phyloP scores from a whole-genome alignment of 2,113 vertebrate species.

The Riparia riparia region DNA sequence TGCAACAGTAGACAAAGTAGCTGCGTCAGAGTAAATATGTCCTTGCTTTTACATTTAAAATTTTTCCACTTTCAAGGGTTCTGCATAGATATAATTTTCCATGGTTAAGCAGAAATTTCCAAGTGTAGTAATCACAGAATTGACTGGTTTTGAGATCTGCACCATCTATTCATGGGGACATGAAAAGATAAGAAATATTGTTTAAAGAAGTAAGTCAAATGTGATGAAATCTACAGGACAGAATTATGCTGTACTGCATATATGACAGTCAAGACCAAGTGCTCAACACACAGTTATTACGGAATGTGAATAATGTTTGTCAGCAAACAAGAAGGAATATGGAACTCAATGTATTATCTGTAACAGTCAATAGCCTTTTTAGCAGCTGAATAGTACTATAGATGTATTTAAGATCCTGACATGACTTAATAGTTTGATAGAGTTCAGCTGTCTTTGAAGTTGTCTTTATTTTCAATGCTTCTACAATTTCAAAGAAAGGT shows the following conservation, averaged over 20 bases:
- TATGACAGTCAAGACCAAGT: not conserved
- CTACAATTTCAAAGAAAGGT: not conserved
- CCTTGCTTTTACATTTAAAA: not conserved
- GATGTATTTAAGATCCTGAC: not conserved
- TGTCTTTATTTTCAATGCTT: not conserved
- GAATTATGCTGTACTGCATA: not conserved
- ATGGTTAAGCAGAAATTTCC: not conserved
- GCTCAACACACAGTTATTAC: not conserved
- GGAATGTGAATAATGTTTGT: not conserved
- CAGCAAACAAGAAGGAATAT: not conserved
- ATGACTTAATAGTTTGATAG: not conserved
- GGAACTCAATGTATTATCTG: not conserved
- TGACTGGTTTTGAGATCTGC: not conserved
- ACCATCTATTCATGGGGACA: not conserved
- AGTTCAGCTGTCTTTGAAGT: not conserved
- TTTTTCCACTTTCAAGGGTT: not conserved
- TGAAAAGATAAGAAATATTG: not conserved
- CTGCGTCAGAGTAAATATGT: not conserved
- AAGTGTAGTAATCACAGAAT: not conserved
- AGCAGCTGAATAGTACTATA: not conserved
- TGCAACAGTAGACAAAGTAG: not conserved
- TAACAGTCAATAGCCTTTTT: not conserved
- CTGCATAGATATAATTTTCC: not conserved
- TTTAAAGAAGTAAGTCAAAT: not conserved
- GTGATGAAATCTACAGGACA: not conserved